Evolutionary conservation across 1,140 invertebrate species (phyloP).

Genomic region (Sycophila sp.): DNA sequence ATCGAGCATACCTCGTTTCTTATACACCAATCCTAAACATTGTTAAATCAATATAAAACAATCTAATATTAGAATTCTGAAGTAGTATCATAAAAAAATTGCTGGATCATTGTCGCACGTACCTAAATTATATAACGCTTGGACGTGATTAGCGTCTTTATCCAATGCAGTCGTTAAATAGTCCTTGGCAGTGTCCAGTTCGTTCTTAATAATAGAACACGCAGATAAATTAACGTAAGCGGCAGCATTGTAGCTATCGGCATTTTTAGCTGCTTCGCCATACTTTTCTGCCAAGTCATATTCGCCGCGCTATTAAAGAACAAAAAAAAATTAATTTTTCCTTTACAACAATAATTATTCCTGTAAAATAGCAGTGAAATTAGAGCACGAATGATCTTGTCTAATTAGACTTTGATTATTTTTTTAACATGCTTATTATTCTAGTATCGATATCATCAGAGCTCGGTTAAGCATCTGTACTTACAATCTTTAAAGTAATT

Average conservation of each 20-base stretch:
- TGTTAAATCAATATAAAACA: too few species aligned
- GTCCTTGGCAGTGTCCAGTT: constrained; percentile 80
- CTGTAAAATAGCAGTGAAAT: too few species aligned
- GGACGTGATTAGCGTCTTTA: constrained; percentile 85
- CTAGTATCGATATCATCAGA: too few species aligned
- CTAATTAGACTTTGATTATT: too few species aligned
- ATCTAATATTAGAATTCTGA: too few species aligned
- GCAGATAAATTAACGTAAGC: constrained; percentile 92
- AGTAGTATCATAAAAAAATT: too few species aligned
- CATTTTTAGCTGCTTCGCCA: constrained; percentile 78
- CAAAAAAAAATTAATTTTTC: constrained; percentile 12
- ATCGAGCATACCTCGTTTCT: constrained; percentile 76
- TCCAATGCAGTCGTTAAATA: constrained; percentile 83
- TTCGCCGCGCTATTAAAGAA: constrained; percentile 78
- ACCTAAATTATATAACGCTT: constrained; percentile 93
- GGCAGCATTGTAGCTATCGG: constrained; percentile 83
- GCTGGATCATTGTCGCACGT: constrained; percentile 24
- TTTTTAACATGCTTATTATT: too few species aligned
- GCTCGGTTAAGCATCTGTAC: too few species aligned
- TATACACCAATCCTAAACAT: constrained; percentile 79
- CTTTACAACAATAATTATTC: too few species aligned
- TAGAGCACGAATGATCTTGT: too few species aligned
- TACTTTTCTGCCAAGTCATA: constrained; percentile 85
- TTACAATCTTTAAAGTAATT: too few species aligned
- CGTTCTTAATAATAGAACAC: constrained; percentile 78